Evolutionary conservation across 1,140 invertebrate species (phyloP).

Genomic region (Rhyzopertha dominica): DNA sequence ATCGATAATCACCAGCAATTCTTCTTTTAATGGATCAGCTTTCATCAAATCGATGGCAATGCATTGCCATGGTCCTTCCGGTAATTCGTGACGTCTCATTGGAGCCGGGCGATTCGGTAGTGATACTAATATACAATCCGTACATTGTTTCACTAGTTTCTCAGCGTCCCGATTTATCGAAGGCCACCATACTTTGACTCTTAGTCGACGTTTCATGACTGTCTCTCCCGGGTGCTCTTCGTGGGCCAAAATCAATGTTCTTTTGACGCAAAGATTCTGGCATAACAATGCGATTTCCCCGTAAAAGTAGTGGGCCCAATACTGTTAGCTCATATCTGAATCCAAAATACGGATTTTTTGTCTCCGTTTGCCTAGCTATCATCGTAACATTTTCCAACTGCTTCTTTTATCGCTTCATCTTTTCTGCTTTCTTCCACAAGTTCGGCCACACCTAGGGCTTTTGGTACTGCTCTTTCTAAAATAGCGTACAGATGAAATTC

Average conservation of each 20-base stretch:
- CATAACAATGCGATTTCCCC: constrained; percentile 32
- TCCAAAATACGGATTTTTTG: constrained; percentile 24
- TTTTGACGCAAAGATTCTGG: constrained; percentile 20
- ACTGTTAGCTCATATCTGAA: constrained; percentile 19
- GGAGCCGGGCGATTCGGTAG: too few species aligned
- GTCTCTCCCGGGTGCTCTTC: constrained; percentile 36
- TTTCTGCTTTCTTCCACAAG: constrained; percentile 5
- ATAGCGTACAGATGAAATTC: constrained; percentile 12
- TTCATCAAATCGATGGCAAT: too few species aligned
- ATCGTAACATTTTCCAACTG: constrained; percentile 7
- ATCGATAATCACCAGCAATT: too few species aligned
- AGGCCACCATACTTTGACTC: constrained; percentile 44
- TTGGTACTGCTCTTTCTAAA: constrained; percentile 14
- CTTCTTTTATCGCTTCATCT: constrained; percentile 9
- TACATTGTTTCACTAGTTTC: constrained; percentile 26
- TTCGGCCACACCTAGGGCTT: constrained; percentile 13
- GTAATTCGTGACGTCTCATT: too few species aligned
- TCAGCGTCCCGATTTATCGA: constrained; percentile 37
- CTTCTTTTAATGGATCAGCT: too few species aligned
- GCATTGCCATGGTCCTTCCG: too few species aligned
- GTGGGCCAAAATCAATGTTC: constrained; percentile 31
- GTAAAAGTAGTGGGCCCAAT: constrained; percentile 14
- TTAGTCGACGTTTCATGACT: constrained; percentile 35
- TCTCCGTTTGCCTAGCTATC: constrained; percentile 5
- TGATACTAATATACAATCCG: too few species aligned